Base-by-base conservation (phyloP, 2,797 vertebrate species). In the Adrianichthys oophorus region DNA sequence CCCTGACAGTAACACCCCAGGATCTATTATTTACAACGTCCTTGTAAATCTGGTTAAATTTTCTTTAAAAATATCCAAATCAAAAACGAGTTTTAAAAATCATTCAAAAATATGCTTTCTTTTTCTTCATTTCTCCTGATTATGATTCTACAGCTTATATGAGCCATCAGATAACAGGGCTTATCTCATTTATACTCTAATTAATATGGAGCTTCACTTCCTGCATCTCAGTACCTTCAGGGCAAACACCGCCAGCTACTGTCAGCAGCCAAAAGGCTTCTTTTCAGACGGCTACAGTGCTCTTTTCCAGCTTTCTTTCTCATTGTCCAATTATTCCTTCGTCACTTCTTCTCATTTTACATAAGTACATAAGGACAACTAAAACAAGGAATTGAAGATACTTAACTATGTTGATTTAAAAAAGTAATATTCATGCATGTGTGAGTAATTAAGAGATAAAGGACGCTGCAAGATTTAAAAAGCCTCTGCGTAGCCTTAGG, bases 141-240 rank as follows among this genome's bases (percentile, higher is more conserved):
- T 68, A 84, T 80, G 63, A 64, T 62, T 29, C 66, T 70, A 62
- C 62, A 19, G 26, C 74, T 77, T 69, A 54, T 72, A 41, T 66
- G 64, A 84, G 76, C 72, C 73, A 87, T 88, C 88, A 82, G 90
- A 91, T 91, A 90, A 89, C 70, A 60, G 56, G 54, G 54, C 75
- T 87, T 86, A 79, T 83, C 85, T 89, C 84, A 91, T 90, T 92
- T 87, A 88, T 88, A 88, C 87, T 91, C 78, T 91, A 92, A 93
- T 92, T 89, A 92, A 92, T 89, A 89, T 73, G 79, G 75, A 83
- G 83, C 75, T 76, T 72, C 78, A 82, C 82, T 88, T 87, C 82
- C 87, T 87, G 76, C 79, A 68, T 81, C 79, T 75, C 55, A 4
- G 71, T 75, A 70, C 82, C 89, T 82, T 52, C 64, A 80, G 88